Conservation (phyloP, 1,140 invertebrate species). For the Zaprionus capensis region DNA sequence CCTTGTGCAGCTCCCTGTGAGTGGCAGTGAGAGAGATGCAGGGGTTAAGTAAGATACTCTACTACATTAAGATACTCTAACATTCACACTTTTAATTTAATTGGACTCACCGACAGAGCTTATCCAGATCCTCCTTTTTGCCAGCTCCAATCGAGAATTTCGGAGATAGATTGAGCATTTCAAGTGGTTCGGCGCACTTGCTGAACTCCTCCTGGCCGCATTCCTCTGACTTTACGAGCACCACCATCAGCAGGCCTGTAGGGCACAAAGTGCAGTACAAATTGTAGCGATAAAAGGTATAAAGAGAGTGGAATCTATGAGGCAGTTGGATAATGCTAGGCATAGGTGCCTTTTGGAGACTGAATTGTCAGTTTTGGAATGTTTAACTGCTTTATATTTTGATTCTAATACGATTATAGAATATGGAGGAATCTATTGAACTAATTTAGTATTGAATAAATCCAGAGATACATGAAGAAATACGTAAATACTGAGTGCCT, state of each 20-base stretch:
- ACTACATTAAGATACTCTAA: not conserved
- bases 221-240: slow-evolving; percentile 79
- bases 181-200: slow-evolving; percentile 86
- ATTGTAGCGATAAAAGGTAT: not conserved
- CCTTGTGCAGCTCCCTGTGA: slow-evolving; percentile 87
- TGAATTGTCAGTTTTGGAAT: no score
- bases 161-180: slow-evolving; percentile 86
- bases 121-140: slow-evolving; percentile 86
- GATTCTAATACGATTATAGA: no score
- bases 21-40: not conserved
- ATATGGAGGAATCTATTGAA: no score
- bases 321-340: not conserved
- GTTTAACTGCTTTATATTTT: no score
- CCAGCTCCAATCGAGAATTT: slow-evolving; percentile 86
- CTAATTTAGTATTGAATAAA: no score
- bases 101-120: slow-evolving; percentile 87
- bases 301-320: not conserved
- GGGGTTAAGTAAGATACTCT: not conserved
- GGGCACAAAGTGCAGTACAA: slow-evolving; percentile 19
- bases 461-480: no score
- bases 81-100: no score
- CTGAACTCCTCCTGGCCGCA: slow-evolving; percentile 86
- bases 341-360: no score
- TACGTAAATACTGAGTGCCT: no score
- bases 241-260: slow-evolving; percentile 20